Evolutionary conservation across 2,113 vertebrate genomes (phyloP).

Genomic region (Leptocoma aspasia): DNA sequence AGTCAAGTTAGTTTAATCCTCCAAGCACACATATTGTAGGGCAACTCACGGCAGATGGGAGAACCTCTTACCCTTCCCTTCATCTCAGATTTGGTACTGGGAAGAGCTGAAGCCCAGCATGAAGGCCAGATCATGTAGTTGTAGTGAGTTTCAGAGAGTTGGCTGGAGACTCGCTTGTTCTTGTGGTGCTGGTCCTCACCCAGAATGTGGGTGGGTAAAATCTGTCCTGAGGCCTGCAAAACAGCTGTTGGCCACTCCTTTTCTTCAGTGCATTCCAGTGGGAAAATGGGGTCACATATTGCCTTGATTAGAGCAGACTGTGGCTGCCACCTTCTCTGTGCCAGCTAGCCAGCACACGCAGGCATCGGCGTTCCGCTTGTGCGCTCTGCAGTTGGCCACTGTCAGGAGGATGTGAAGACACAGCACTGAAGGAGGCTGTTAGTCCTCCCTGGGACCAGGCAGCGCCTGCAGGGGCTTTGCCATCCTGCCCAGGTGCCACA

Average conservation of each 20-base stretch:
- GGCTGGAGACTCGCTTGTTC: not conserved
- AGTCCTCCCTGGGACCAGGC: not conserved
- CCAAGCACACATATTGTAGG: not conserved
- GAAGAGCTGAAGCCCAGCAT: not conserved
- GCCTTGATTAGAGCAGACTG: slow-evolving; percentile 25
- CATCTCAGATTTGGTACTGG: not conserved
- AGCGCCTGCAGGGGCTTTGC: not conserved
- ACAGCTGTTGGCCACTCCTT: not conserved
- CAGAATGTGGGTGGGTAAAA: slow-evolving; percentile 29
- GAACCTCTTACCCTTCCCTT: not conserved
- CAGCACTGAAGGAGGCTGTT: not conserved
- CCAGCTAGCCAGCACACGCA: not conserved
- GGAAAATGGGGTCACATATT: slow-evolving; percentile 6
- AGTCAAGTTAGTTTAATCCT: not conserved
- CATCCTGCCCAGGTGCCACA: not conserved
- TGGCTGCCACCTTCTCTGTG: not conserved
- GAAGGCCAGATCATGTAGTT: not conserved
- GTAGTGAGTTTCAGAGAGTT: slow-evolving; percentile 8
- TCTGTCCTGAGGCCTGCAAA: not conserved
- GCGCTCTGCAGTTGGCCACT: not conserved
- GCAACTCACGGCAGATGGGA: not conserved
- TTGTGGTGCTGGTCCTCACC: slow-evolving; percentile 6
- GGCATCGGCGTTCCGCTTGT: not conserved
- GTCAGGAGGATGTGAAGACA: not conserved
- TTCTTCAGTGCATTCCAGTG: not conserved